Percentiles rank a stretch among this genome's conserved stretches.
Evolutionary conservation across 2,113 vertebrate species (phyloP).

Genomic region (Cynocephalus volans): DNA sequence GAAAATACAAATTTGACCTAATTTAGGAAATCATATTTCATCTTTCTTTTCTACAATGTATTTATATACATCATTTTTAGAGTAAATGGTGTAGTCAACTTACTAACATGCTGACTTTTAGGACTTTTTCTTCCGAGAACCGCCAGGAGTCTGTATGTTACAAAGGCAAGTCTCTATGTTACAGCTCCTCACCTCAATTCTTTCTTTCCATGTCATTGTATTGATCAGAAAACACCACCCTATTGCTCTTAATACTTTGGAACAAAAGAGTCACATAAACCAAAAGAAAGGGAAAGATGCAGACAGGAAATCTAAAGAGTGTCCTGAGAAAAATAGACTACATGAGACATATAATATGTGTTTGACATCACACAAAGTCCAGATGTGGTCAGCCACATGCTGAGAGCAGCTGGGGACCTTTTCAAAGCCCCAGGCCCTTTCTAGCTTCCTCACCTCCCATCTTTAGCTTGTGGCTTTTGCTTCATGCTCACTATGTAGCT

Average conservation of each 20-base stretch:
- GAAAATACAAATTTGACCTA: neutral
- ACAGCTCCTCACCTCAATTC: neutral
- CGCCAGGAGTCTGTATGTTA: neutral
- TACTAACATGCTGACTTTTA: neutral
- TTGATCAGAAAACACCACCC: neutral
- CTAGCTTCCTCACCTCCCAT: neutral
- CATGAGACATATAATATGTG: too few relatives aligned
- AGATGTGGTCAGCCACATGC: neutral
- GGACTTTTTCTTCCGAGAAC: neutral
- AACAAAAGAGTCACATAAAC: neutral
- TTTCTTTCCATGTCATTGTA: neutral
- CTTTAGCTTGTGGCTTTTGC: neutral
- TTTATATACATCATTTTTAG: neutral
- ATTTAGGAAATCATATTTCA: neutral
- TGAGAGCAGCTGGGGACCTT: neutral
- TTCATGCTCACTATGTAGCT: neutral
- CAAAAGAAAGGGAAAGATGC: neutral
- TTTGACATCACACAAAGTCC: neutral
- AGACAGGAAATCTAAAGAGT: neutral
- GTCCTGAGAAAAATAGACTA: neutral
- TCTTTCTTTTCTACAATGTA: neutral
- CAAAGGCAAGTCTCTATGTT: neutral
- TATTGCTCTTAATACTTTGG: neutral
- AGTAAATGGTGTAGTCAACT: neutral
- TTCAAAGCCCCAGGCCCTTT: neutral